Evolutionary conservation across 2,888 invertebrate genomes (phyloP), one percentile per base, ranked within the genome.

Genomic region (Taphrorychus bicolor): DNA sequence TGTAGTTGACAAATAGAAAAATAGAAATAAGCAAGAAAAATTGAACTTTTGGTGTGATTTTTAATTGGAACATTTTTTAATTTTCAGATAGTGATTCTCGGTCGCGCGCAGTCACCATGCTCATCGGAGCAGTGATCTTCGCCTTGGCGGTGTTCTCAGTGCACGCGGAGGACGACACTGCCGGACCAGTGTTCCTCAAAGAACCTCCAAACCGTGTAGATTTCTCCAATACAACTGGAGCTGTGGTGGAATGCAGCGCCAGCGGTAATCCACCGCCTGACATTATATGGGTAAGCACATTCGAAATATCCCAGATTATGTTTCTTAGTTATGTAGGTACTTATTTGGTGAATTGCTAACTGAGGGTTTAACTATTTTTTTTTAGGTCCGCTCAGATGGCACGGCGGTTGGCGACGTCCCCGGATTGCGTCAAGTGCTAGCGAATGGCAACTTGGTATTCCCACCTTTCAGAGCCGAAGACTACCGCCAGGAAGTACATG

Each of bases 391-490:
- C 76, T 89, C 91, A 73, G 95, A 96, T 83, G 96, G 96, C 66
- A 91, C 91, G 66, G 93, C 94, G 69, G 93, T 97, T 67, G 94
- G 94, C 67, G 94, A 94, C 80, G 94, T 96, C 24, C 94, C 95
- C 73, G 95, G 80, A 42, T 67, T 81, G 58, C 78, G 82, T 14
- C 84, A 92, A 88, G 75, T 77, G 7, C 72, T 78, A 40, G 91
- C 94, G 62, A 96, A 97, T 83, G 96, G 97, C 79, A 95, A 96
- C 80, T 85, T 97, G 77, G 92, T 95, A 58, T 96, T 97, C 82
- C 95, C 95, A 68, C 95, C 97, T 32, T 97, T 97, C 88, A 89
- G 95, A 67, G 95, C 95, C 58, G 94, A 94, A 82, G 94, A 94
- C 81, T 97, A 96, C 80, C 88, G 94, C 49, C 95, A 96, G 83